These are phyloP conservation scores for Campoplex capitator DNA, from an alignment of 2,888 invertebrate species.

Conservation along the genomic window DNA sequence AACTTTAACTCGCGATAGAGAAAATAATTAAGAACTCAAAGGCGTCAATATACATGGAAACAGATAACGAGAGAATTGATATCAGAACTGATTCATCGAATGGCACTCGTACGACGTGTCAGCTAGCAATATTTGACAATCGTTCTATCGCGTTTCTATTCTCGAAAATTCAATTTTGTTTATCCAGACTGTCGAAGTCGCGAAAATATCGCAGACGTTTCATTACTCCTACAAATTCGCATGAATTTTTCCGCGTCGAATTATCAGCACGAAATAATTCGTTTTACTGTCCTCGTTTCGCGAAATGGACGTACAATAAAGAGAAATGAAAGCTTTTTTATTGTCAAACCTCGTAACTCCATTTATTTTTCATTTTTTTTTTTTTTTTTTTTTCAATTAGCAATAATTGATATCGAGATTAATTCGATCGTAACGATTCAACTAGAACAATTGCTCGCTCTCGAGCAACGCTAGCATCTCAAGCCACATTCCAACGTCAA, in stretches of 20 bases:
- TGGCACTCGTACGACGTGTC: conserved; percentile 17
- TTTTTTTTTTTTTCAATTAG: conserved; percentile 16
- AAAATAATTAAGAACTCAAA: not conserved
- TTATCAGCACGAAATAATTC: not conserved
- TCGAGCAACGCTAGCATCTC: conserved; percentile 32
- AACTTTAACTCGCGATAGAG: not conserved
- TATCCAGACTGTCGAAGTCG: not conserved
- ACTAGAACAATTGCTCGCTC: conserved; percentile 43
- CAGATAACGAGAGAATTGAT: conserved; percentile 14
- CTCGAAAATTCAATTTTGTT: not conserved
- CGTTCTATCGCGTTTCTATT: not conserved
- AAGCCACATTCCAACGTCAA: conserved; percentile 44
- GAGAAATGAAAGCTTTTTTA: not conserved
- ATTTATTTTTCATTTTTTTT: too few species aligned
- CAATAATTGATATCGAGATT: conserved; percentile 42
- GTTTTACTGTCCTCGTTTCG: not conserved
- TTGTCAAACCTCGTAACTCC: not conserved
- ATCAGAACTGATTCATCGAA: conserved; percentile 17
- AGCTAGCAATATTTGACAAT: conserved; percentile 7
- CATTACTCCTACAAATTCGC: not conserved
- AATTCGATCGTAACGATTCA: conserved; percentile 24
- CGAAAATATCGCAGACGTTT: not conserved
- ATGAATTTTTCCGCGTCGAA: not conserved
- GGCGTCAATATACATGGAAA: conserved; percentile 6
- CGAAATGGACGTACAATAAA: not conserved